A percentile compares a stretch with the other conserved stretches of the same genome.
phyloP scores from a whole-genome alignment of 2,888 invertebrate species.

The Eupithecia tripunctaria region DNA sequence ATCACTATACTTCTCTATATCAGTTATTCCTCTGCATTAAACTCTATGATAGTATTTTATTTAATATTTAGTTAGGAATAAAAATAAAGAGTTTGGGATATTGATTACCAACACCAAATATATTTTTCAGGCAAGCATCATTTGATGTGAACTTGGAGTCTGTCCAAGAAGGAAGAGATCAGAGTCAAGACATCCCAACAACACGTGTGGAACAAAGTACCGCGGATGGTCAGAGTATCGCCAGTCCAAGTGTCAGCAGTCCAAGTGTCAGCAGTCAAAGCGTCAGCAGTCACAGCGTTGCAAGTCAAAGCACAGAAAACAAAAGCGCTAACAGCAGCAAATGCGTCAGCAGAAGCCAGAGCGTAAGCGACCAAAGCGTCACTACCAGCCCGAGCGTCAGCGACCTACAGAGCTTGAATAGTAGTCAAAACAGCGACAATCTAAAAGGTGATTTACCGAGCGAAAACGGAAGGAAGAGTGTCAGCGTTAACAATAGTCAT shows the following conservation, averaged over 20 bases:
- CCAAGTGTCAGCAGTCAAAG: slow-evolving; percentile 21
- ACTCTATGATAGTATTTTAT: not conserved
- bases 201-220: not conserved
- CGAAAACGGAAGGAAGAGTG: slow-evolving; percentile 18
- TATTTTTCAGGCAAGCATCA: slow-evolving; percentile 66
- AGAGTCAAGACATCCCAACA: slow-evolving; percentile 51
- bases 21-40: not conserved
- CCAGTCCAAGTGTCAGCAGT: slow-evolving; percentile 15
- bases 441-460: slow-evolving; percentile 12
- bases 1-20: not conserved
- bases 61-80: not conserved
- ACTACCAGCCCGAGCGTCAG: slow-evolving; percentile 17
- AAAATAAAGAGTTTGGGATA: not conserved
- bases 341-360: slow-evolving; percentile 32
- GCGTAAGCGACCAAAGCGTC: slow-evolving; percentile 25
- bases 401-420: slow-evolving; percentile 18
- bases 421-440: slow-evolving; percentile 20
- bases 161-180: slow-evolving; percentile 69
- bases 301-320: slow-evolving; percentile 12
- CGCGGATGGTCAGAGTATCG: slow-evolving; percentile 1
- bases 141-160: slow-evolving; percentile 76
- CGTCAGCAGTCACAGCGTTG: slow-evolving; percentile 11
- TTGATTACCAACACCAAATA: not conserved
- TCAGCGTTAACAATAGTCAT: slow-evolving; percentile 22
- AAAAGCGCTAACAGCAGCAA: slow-evolving; percentile 29